These are phyloP conservation scores for Muntiacus muntjak DNA, from an alignment of 2,113 vertebrate genomes.

Conservation along the genomic window DNA sequence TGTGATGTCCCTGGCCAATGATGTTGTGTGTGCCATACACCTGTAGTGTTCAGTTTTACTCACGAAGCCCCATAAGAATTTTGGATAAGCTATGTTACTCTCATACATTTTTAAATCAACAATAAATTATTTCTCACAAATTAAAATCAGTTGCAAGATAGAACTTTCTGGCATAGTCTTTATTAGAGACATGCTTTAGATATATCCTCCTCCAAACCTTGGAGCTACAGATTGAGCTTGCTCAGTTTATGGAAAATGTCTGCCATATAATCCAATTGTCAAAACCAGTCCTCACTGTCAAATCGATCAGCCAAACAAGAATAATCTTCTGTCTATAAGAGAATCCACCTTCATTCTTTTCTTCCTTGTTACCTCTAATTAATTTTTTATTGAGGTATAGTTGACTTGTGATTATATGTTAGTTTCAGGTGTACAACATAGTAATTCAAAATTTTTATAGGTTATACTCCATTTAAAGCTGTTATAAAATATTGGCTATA, in stretches of 20 bases:
- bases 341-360: background rate
- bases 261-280: background rate
- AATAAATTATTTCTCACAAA: slow-evolving; percentile 5
- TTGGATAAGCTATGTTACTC: background rate
- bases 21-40: fast-evolving
- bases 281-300: background rate
- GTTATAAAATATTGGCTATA: background rate
- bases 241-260: background rate
- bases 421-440: background rate
- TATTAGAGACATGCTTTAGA: background rate
- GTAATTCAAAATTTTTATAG: background rate
- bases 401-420: background rate
- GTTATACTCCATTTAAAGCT: background rate
- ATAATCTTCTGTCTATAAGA: background rate
- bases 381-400: background rate
- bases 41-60: background rate
- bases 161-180: background rate
- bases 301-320: background rate
- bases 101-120: slow-evolving; percentile 7
- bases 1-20: fast-evolving
- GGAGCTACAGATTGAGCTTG: background rate
- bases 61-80: background rate
- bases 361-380: background rate
- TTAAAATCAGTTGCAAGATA: background rate
- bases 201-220: background rate